A percentile compares a stretch with the other conserved stretches of the same genome.
These are phyloP conservation scores for Onychomys arenicola DNA, from an alignment of 2,797 vertebrate genomes.

Conservation along the genomic window DNA sequence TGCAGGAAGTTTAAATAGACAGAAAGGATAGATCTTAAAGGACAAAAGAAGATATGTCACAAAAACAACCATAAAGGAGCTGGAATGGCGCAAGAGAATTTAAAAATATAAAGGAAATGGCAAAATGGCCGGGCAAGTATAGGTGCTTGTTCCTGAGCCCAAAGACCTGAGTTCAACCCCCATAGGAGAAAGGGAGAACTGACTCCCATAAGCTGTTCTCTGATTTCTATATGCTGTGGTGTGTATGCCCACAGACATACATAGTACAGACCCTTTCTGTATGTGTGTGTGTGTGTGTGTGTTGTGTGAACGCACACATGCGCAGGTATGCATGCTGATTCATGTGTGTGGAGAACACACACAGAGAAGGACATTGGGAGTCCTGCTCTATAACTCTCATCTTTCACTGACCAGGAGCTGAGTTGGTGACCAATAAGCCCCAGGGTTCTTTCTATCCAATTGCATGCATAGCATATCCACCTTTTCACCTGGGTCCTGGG, in stretches of 20 bases:
- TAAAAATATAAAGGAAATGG: background rate
- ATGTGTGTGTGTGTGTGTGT: background rate
- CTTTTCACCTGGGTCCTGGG: background rate
- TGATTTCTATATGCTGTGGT: background rate
- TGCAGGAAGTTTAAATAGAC: background rate
- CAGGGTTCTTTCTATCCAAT: background rate
- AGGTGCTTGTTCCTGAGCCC: background rate
- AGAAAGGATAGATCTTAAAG: background rate
- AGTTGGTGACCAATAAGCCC: background rate
- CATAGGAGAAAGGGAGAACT: background rate
- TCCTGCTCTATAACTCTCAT: background rate
- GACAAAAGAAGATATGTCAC: background rate
- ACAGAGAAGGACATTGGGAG: background rate
- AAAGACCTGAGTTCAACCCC: no score
- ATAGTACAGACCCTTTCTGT: background rate
- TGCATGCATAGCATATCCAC: background rate
- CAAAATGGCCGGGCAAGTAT: background rate
- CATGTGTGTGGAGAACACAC: background rate
- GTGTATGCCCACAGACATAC: background rate
- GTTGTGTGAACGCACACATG: background rate
- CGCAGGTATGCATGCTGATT: background rate
- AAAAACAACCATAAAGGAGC: background rate
- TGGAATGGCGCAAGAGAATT: background rate
- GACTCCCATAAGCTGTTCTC: background rate
- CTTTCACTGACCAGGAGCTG: background rate